A percentile compares a stretch with the other conserved stretches of the same genome.
phyloP scores from a whole-genome alignment of 1,140 invertebrate genomes.

The Parapsyche elsis region DNA sequence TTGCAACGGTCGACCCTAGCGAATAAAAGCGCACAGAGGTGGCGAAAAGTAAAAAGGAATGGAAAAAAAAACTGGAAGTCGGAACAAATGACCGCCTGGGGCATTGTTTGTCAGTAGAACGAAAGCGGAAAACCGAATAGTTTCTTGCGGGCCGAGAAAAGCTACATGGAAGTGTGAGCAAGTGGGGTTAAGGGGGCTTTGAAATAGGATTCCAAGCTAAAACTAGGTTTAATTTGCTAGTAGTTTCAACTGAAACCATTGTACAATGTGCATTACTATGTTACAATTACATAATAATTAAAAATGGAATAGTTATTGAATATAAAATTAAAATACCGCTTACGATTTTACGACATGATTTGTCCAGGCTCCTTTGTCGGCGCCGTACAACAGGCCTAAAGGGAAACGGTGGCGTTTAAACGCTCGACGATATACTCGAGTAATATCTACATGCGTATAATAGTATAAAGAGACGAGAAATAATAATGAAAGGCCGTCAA shows the following conservation, averaged over 20 bases:
- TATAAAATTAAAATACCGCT: too few relatives aligned
- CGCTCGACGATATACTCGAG: too few relatives aligned
- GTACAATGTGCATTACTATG: too few relatives aligned
- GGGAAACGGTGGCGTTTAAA: too few relatives aligned
- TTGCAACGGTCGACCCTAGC: too few relatives aligned
- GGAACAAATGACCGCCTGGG: slow-evolving; percentile 38
- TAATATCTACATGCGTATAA: too few relatives aligned
- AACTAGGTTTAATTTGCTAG: not conserved
- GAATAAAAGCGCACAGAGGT: not conserved
- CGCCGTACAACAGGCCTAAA: too few relatives aligned
- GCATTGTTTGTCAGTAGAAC: slow-evolving; percentile 34
- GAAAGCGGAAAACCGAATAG: slow-evolving; percentile 45
- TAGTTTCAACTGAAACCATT: not conserved
- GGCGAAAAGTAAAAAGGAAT: not conserved
- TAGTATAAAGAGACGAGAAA: not conserved
- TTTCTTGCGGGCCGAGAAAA: not conserved
- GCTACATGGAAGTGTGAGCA: not conserved
- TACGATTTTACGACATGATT: too few relatives aligned
- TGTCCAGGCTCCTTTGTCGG: too few relatives aligned
- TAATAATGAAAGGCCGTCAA: not conserved
- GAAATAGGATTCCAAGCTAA: not conserved
- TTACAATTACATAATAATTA: too few relatives aligned
- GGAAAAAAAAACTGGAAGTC: slow-evolving; percentile 26
- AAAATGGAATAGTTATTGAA: too few relatives aligned
- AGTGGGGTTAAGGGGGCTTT: not conserved